These are phyloP conservation scores for Pristionchus maxplancki DNA, from an alignment of 2,888 invertebrate genomes.

Conservation along the genomic window DNA sequence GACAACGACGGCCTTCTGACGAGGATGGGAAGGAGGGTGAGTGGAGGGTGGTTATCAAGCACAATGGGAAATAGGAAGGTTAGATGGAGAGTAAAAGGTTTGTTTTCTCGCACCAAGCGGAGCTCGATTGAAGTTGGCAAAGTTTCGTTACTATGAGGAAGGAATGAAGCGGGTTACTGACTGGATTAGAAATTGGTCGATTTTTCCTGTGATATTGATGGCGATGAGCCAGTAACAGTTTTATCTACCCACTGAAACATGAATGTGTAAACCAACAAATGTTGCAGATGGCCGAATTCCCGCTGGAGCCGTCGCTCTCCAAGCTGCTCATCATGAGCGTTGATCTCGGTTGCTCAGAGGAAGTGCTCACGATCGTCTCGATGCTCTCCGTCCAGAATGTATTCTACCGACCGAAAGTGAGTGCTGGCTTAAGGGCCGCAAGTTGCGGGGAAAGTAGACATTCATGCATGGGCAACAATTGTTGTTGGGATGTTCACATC, in stretches of 20 bases:
- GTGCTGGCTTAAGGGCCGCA: no score
- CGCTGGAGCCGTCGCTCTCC: constrained; percentile 95
- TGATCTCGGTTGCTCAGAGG: constrained; percentile 96
- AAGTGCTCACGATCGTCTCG: constrained; percentile 97
- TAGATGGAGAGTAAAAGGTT: not conserved
- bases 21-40: constrained; percentile 82
- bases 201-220: no score
- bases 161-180: no score
- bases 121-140: no score
- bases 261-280: not conserved
- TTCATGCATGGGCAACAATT: no score
- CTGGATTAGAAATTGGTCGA: no score
- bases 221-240: not conserved
- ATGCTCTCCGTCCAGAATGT: constrained; percentile 99
- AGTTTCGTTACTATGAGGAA: no score
- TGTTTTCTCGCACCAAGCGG: no score
- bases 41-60: no score
- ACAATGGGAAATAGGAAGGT: no score
- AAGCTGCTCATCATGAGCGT: constrained; percentile 99
- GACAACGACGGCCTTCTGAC: constrained; percentile 85
- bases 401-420: constrained; percentile 86
- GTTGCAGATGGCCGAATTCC: constrained; percentile 99
- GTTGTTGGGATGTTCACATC: no score
- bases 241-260: not conserved
- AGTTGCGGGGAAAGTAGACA: no score